These are phyloP conservation scores for Rhopalosiphum padi DNA, from an alignment of 1,140 invertebrate species.

Conservation along the genomic window DNA sequence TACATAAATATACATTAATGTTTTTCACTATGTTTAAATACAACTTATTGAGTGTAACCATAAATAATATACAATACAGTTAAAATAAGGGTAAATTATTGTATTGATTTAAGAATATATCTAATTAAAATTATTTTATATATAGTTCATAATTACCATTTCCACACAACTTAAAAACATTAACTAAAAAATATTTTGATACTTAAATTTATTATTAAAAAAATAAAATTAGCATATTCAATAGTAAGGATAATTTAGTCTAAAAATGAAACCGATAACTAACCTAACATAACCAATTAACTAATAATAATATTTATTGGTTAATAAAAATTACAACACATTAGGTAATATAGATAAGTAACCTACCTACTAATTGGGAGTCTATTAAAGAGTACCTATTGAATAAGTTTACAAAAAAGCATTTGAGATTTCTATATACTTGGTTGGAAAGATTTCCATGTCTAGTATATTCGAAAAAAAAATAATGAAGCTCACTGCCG, in stretches of 20 bases:
- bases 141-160: neutral
- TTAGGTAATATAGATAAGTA: neutral
- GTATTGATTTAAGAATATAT: too few species aligned
- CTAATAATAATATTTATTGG: too few species aligned
- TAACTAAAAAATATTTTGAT: neutral
- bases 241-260: too few species aligned
- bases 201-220: neutral
- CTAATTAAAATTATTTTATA: neutral
- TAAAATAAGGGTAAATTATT: neutral
- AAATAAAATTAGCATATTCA: neutral
- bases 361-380: too few species aligned
- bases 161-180: neutral
- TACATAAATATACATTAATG: too few species aligned
- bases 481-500: too few species aligned
- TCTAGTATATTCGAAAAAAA: too few species aligned
- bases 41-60: neutral
- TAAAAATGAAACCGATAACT: neutral
- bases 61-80: neutral
- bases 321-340: neutral
- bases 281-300: neutral
- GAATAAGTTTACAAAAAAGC: too few species aligned
- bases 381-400: too few species aligned
- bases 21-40: neutral
- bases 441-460: too few species aligned
- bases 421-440: too few species aligned